These are phyloP conservation scores for Aepyceros melampus DNA, from an alignment of 2,113 vertebrate species.

Conservation along the genomic window DNA sequence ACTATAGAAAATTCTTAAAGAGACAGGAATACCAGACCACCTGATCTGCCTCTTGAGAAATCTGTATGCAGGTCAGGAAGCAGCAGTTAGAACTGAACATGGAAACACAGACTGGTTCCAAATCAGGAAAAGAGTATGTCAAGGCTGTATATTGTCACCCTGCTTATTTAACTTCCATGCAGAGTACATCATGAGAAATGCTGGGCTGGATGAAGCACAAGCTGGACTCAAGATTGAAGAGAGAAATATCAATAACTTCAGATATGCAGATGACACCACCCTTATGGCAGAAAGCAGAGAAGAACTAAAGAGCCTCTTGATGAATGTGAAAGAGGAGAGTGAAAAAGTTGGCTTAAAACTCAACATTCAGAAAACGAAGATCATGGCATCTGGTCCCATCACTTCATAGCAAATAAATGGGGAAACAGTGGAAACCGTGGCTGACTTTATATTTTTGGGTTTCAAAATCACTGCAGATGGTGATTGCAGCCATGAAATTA, in stretches of 20 bases:
- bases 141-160: background rate
- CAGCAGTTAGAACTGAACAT: background rate
- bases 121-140: background rate
- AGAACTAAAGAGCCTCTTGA: background rate
- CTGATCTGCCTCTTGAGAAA: background rate
- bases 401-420: background rate
- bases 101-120: background rate
- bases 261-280: background rate
- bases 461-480: background rate
- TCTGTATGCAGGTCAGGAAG: no score
- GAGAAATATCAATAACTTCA: background rate
- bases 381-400: background rate
- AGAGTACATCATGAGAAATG: background rate
- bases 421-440: background rate
- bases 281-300: background rate
- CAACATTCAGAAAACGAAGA: background rate
- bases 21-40: background rate
- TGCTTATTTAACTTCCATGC: background rate
- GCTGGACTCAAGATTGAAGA: background rate
- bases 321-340: background rate
- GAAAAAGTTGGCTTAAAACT: background rate
- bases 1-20: background rate
- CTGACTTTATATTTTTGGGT: background rate
- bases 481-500: background rate
- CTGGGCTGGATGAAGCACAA: background rate